Evolutionary conservation across 2,888 invertebrate species (phyloP).

Genomic region (Matsumyia berberina): DNA sequence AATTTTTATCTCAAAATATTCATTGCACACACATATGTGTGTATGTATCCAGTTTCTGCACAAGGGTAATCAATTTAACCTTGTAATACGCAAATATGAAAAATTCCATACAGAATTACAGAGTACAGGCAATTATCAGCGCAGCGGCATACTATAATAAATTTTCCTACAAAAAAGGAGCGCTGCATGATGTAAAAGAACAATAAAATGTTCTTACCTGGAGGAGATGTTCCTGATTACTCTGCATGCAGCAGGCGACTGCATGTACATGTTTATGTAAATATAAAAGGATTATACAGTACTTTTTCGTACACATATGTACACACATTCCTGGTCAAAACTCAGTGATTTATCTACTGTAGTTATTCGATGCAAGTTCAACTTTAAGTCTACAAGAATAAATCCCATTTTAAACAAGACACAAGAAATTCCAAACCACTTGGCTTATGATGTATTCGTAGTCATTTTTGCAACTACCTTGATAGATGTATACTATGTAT

Average conservation of each 20-base stretch:
- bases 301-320: too few relatives aligned
- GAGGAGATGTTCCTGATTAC: too few relatives aligned
- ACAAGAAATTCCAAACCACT: neutral
- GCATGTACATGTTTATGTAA: too few relatives aligned
- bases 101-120: neutral
- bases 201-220: too few relatives aligned
- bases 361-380: neutral
- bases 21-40: neutral
- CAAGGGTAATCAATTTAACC: neutral
- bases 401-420: constrained; percentile 27
- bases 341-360: too few relatives aligned
- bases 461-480: constrained; percentile 36
- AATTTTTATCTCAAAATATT: neutral
- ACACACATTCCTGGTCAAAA: too few relatives aligned
- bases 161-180: neutral
- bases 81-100: neutral
- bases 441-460: constrained; percentile 37
- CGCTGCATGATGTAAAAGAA: too few relatives aligned
- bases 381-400: constrained; percentile 4
- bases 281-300: too few relatives aligned
- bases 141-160: constrained; percentile 9
- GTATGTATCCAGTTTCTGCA: too few relatives aligned
- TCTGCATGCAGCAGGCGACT: too few relatives aligned
- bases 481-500: constrained; percentile 1
- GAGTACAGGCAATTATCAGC: constrained; percentile 13